Evolutionary conservation across 2,113 vertebrate genomes (phyloP).

Genomic region (Mungos mungo): DNA sequence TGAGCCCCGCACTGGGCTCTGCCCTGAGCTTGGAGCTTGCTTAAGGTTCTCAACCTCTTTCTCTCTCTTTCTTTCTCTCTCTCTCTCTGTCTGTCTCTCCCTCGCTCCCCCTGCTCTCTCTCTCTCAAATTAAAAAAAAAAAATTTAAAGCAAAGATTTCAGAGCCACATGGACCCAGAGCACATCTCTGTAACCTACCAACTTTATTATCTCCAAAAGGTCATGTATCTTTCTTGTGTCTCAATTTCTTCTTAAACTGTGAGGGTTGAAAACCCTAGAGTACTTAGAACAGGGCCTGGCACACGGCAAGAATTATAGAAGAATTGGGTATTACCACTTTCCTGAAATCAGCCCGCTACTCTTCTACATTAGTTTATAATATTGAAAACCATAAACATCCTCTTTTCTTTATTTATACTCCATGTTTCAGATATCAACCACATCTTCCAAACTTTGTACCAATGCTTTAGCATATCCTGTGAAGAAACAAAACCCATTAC

Average conservation of each 20-base stretch:
- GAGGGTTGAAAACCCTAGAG: not conserved
- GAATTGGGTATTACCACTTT: not conserved
- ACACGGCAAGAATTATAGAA: not conserved
- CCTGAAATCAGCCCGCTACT: not conserved
- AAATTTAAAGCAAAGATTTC: not conserved
- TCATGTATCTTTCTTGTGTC: not conserved
- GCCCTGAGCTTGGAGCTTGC: no score
- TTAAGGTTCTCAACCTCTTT: no score
- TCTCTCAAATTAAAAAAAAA: no score
- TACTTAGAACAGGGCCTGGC: not conserved
- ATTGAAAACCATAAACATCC: not conserved
- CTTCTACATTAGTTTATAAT: not conserved
- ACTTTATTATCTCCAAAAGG: not conserved
- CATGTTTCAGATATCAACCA: not conserved
- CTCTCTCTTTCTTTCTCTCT: no score
- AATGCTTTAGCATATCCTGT: not conserved
- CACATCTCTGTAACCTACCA: not conserved
- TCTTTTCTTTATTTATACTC: not conserved
- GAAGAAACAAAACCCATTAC: not conserved
- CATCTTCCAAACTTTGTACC: not conserved
- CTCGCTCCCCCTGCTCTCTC: no score
- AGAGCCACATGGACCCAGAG: rapidly evolving
- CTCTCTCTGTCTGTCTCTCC: no score
- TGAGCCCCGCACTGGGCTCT: no score
- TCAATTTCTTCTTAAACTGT: not conserved